Evolutionary conservation across 2,888 invertebrate species (phyloP).

Genomic region (Volucella inanis): DNA sequence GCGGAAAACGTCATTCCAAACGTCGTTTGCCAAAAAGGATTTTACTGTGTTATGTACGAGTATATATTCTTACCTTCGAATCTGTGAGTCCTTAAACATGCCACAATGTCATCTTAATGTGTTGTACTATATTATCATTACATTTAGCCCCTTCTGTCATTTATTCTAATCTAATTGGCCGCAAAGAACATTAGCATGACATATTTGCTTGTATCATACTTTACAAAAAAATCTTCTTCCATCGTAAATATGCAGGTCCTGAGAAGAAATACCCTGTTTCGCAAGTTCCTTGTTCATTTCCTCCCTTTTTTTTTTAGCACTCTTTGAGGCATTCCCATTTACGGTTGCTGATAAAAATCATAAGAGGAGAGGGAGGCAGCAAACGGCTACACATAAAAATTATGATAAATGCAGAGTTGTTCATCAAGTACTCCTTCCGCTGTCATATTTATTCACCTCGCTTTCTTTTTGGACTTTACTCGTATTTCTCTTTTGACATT

Average conservation of each 20-base stretch:
- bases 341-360: not conserved
- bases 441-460: constrained; percentile 63
- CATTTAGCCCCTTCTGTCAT: not conserved
- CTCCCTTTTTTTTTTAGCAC: constrained; percentile 4
- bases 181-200: constrained; percentile 33
- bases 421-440: constrained; percentile 50
- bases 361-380: not conserved
- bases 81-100: too few species aligned
- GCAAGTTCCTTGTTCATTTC: constrained; percentile 16
- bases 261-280: not conserved
- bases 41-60: too few species aligned
- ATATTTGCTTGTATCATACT: constrained; percentile 12
- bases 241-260: not conserved
- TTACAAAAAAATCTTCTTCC: constrained; percentile 8
- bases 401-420: constrained; percentile 64
- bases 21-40: too few species aligned
- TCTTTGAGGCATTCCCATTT: constrained; percentile 2
- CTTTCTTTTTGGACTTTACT: constrained; percentile 37
- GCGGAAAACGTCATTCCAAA: too few species aligned
- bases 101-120: not conserved
- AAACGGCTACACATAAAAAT: constrained; percentile 33
- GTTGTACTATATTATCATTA: not conserved
- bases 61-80: too few species aligned
- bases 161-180: constrained; percentile 45
- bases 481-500: constrained; percentile 18